Base-by-base conservation (phyloP, 2,888 invertebrate genomes). In the Lamellibrachia satsuma region DNA sequence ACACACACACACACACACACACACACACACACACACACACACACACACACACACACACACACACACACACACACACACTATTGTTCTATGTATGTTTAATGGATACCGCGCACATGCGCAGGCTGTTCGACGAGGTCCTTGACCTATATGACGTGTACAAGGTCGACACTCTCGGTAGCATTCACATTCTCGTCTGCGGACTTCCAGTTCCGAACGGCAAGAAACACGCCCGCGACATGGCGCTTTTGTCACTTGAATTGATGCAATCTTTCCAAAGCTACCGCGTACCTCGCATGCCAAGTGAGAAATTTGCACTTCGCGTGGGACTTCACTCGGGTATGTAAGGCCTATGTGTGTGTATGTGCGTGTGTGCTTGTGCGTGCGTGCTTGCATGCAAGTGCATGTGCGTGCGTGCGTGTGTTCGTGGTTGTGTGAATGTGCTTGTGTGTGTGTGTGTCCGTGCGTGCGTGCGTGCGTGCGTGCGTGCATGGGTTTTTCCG, bases 281-380 rank as follows among this genome's bases (percentile, higher is more conserved):
- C 75, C 75, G 75, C 22, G n/a, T 75, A 75, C 75, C 22, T 3
- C 75, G n/a, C 22, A 75, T 75, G 15, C 75, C 75, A 75, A 75
- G n/a, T 22, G 75, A 75, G 75, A 75, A 75, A 75, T n/a, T 75
- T 75, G 22, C 22, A 22, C 75, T 75, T 75, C 75, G 75, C 75
- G n/a, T 75, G 15, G 75, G 75, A 75, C 75, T 75, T n/a, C 75
- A 75, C n/a, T 75, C 75, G 75, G 75, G 75, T 75, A 75, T 75
- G 75, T 75, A 75, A 11, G 2, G 22, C n/a, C 22, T 22, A 6
- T 75, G 75, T 75, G 75, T 75, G 75, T 75, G 15, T 75, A 22
- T 75, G 75, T 22, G 22, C 4, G 75, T 22, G 75, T 22, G 75
- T 75, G 75, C 22, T 22, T 75, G 75, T 22, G 75, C 22, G 75